Evolutionary conservation across 2,113 vertebrate species (phyloP), one percentile per base, ranked within the genome.

Genomic region (Numenius arquata): DNA sequence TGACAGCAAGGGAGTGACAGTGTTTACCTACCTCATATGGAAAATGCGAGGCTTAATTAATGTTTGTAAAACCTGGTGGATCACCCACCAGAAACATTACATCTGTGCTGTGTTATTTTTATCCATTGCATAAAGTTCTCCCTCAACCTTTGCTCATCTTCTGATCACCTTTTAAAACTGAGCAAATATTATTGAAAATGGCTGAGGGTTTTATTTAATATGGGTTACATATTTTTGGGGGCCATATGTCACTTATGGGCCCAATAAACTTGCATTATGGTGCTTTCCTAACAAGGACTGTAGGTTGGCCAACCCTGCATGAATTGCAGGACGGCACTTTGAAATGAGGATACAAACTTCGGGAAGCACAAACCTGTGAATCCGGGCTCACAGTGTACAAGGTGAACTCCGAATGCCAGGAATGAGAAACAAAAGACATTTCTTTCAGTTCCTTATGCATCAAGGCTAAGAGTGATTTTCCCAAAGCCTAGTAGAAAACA

Each of bases 1-100:
- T 70, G 41, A 90, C 62, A 79, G 59, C 45, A 66, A 73, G 77
- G 58, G 77, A 93, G 53, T 70, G 78, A 85, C 80, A 85, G 61
- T 73, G 89, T 96, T 95, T 96, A 95, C 83, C 84, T 95, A 89
- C 70, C 81, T 95, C 70, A 70, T 66, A 82, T 4, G 62, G 86
- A 96, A 95, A 95, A 96, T 80, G 89, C 83, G 95, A 94, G 53
- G 32, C 71, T 89, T 95, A 93, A 95, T 93, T 90, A 83, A 89
- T 73, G 66, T 91, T 91, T 88, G 74, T 90, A 87, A 93, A 91
- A 76, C 71, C 74, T 85, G 41, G 70, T 91, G 73, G 94, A 88
- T 89, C 62, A 84, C 91, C 84, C 41, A 81, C 59, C 66, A 95
- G 92, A 95, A 96, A 72, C 5, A 1, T 92, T 92, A 85, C 86